Evolutionary conservation across 2,113 vertebrate genomes (phyloP), one percentile per base, ranked within the genome.

Genomic region (Arizona elegans): DNA sequence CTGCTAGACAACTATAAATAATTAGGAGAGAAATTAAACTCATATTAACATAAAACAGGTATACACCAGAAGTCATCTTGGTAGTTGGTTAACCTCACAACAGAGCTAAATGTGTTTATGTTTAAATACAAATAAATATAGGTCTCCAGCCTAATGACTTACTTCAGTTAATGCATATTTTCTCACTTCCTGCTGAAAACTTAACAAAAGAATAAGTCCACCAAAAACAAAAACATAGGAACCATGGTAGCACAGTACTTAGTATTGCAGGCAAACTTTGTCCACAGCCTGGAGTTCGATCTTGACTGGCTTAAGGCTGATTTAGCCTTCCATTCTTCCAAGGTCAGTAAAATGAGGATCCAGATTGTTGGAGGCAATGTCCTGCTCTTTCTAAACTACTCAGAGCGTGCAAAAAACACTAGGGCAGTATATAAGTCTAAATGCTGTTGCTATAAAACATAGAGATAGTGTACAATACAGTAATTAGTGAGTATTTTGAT

Each of bases 11-110:
- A 86, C 86, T 96, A 94, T 53, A 94, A 86, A 54, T 91, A 94
- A 65, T 96, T 94, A 93, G 50, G 23, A 88, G 65, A 87, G 55
- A 70, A 55, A 91, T 86, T 93, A 59, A 47, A 92, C 24, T 38
- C 0, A 1, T 55, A 47, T 86, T 21, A 75, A 94, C 38, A 58
- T 88, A 29, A 0, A 92, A 50, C 54, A 92, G 0, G 0, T 88
- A 33, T 50, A 47, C 0, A 88, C 5, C 11, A 2, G 43, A 92
- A 94, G 93, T 55, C 70, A 23, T 38, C 23, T 21, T 38, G 29
- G 8, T 90, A 88, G n/a, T 88, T 62, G 50, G 43, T 90, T 90
- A 62, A 47, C 8, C 7, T 81, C 50, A 75, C 50, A 33, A 52
- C 17, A 81, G 52, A 81, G 52, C 5, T 85, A 81, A 89, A 0